phyloP scores from a whole-genome alignment of 1,140 invertebrate species.

The Microvelia longipes region DNA sequence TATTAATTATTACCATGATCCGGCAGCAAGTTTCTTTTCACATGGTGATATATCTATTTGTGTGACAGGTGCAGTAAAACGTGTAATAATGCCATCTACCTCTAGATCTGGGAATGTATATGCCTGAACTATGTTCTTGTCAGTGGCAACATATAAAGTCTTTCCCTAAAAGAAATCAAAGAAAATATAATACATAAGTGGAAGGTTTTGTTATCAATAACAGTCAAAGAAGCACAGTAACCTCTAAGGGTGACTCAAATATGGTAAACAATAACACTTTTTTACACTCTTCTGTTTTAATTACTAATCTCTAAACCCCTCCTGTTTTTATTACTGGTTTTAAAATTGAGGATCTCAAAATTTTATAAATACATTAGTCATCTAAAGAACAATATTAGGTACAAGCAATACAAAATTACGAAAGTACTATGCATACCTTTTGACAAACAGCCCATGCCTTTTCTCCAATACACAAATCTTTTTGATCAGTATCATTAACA shows the following conservation, averaged over 20 bases:
- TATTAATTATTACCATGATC: slow-evolving; percentile 46
- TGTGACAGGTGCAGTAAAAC: slow-evolving; percentile 72
- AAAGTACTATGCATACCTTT: slow-evolving; percentile 35
- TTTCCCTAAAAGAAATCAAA: slow-evolving; percentile 42
- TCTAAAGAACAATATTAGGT: neutral
- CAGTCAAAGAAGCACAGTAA: too few species aligned
- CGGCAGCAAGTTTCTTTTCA: slow-evolving; percentile 41
- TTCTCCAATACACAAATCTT: slow-evolving; percentile 68
- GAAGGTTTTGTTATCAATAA: too few species aligned
- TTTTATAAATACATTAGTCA: too few species aligned
- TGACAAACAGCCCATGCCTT: slow-evolving; percentile 46
- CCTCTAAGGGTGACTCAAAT: too few species aligned
- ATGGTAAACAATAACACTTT: too few species aligned
- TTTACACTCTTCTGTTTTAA: too few species aligned
- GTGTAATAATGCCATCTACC: slow-evolving; percentile 66
- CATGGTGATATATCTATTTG: slow-evolving; percentile 46
- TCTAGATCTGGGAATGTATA: slow-evolving; percentile 66
- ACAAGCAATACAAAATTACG: too few species aligned
- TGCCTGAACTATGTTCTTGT: slow-evolving; percentile 69
- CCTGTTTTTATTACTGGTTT: too few species aligned
- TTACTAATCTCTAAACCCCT: too few species aligned
- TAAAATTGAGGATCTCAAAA: too few species aligned
- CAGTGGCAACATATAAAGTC: slow-evolving; percentile 62
- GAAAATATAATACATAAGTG: neutral
- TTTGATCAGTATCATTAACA: slow-evolving; percentile 72